Evolutionary conservation across 2,888 invertebrate species (phyloP), one percentile per base, ranked within the genome.

Genomic region (Diarsia brunnea): DNA sequence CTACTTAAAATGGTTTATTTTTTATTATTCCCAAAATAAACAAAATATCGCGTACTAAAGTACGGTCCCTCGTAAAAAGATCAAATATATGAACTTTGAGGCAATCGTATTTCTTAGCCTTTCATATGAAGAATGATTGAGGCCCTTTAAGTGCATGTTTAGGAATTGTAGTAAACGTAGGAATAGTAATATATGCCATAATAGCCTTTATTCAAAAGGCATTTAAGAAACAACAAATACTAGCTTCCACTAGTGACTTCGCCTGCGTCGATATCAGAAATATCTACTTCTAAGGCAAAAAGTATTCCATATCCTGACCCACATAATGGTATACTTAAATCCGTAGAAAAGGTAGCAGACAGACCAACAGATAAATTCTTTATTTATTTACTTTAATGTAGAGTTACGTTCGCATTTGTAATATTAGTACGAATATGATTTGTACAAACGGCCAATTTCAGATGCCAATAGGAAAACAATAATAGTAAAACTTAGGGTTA

Each of bases 31-130:
- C 31, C 27, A 45, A 51, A 61, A 64, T 64, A 64, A 77, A 77
- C 31, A 63, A 77, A 78, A 78, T 67, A 47, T 67, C 45, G 21
- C 45, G 53, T 21, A 66, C 31, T 69, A 49, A 75, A 79, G 16
- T 31, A 38, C 38, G 19, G 49, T 69, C 49, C 49, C 21, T 51
- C 79, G 16, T 79, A 45, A 60, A 79, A 45, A 16, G 0, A 45
- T 24, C n/a, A 70, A 60, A 69, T 31, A 0, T 49, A 75, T 55
- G 16, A 14, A 27, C 21, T 47, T 68, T 68, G 19, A 24, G 7
- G n/a, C 12, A 49, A 31, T 51, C 51, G n/a, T 60, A 58, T 69
- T 43, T 49, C 5, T 27, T n/a, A 49, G 55, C 49, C 8, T 8
- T n/a, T 47, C 43, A 19, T 45, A 67, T 27, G 69, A 60, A 66